phyloP scores from a whole-genome alignment of 1,140 invertebrate species.

The Myzus persicae region DNA sequence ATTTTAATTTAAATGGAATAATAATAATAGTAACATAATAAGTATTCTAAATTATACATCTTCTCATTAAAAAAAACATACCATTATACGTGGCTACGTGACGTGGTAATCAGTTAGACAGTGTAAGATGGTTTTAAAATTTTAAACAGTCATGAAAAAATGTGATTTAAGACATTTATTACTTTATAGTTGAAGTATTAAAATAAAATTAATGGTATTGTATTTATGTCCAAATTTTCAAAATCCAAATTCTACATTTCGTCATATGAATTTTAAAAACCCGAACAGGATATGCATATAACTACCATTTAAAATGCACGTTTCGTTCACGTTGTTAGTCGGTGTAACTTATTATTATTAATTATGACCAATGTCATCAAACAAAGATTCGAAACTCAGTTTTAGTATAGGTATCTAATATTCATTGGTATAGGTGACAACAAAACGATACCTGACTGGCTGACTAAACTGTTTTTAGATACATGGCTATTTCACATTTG shows the following conservation, averaged over 20 bases:
- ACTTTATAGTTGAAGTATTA: neutral
- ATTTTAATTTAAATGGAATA: neutral
- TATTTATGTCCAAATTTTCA: too few species aligned
- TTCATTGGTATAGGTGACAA: too few species aligned
- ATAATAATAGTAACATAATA: too few species aligned
- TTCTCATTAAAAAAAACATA: neutral
- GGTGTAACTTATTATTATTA: neutral
- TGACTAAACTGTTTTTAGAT: neutral
- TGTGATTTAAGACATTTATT: neutral
- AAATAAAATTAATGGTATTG: too few species aligned
- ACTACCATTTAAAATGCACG: neutral
- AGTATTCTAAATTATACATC: neutral
- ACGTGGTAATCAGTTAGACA: neutral
- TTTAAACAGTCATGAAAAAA: neutral
- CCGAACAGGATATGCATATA: too few species aligned
- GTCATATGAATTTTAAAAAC: too few species aligned
- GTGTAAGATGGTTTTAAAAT: neutral
- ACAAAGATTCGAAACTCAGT: neutral
- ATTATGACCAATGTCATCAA: neutral
- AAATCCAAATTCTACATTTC: too few species aligned
- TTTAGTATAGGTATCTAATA: neutral
- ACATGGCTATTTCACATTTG: neutral
- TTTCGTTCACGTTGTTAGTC: neutral
- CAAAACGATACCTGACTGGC: too few species aligned
- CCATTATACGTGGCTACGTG: too few species aligned